These are phyloP conservation scores for Lepeophtheirus nordmannii DNA, from an alignment of 2,888 invertebrate genomes.

Conservation along the genomic window DNA sequence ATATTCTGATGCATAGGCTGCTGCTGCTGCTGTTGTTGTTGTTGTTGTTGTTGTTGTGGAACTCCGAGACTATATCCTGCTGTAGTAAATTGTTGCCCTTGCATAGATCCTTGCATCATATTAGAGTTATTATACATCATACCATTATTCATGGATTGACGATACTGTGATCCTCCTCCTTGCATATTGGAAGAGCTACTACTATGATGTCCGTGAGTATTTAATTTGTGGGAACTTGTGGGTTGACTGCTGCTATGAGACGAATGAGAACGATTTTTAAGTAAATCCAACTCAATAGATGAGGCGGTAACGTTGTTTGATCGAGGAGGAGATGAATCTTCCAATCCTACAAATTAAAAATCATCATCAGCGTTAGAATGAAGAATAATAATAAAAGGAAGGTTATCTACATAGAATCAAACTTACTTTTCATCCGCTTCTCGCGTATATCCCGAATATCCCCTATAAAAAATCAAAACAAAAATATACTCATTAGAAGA, in stretches of 20 bases:
- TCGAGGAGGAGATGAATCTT: conserved; percentile 5
- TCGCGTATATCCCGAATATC: conserved; percentile 25
- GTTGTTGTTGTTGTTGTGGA: conserved; percentile 4
- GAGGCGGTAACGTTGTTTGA: neutral
- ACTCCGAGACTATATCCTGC: conserved; percentile 1
- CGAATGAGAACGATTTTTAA: neutral
- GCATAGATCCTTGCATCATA: no score
- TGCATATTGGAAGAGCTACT: neutral
- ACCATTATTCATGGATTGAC: no score
- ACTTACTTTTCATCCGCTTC: conserved; percentile 26
- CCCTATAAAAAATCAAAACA: neutral
- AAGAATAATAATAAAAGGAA: no score
- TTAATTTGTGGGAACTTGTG: neutral
- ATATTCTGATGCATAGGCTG: neutral
- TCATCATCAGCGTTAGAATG: neutral
- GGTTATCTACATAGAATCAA: no score
- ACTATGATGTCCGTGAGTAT: neutral
- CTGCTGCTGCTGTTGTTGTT: neutral
- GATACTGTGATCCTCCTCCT: no score
- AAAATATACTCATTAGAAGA: no score
- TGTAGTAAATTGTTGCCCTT: neutral
- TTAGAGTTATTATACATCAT: no score
- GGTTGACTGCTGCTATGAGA: neutral
- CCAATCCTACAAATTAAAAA: neutral
- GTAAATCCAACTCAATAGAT: neutral